phyloP scores from a whole-genome alignment of 2,888 invertebrate species.

The Helleia helle region DNA sequence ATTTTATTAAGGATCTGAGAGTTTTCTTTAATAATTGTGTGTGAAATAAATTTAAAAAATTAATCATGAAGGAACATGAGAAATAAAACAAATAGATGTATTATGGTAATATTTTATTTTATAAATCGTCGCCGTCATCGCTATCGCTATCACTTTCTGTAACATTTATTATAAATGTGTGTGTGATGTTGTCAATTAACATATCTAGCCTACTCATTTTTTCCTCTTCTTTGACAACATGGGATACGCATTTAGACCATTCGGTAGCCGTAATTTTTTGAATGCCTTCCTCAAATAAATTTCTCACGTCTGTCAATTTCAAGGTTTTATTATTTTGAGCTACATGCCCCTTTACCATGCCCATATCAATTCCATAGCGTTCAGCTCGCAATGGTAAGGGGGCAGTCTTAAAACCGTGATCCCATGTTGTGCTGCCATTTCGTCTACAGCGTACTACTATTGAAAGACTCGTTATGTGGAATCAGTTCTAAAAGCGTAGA shows the following conservation, averaged over 20 bases:
- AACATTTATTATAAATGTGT: too few species aligned
- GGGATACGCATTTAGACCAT: slow-evolving; percentile 9
- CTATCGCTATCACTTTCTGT: background rate
- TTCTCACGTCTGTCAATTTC: too few species aligned
- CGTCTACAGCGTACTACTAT: background rate
- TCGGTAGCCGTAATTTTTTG: background rate
- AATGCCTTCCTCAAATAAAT: too few species aligned
- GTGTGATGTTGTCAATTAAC: slow-evolving; percentile 6
- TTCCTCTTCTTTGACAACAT: slow-evolving; percentile 7
- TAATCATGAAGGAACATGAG: too few species aligned
- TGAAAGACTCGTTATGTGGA: background rate
- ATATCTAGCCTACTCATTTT: slow-evolving; percentile 8
- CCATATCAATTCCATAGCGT: too few species aligned
- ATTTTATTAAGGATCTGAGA: too few species aligned
- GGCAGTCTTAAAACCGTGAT: background rate
- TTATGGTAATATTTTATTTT: background rate
- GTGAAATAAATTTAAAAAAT: too few species aligned
- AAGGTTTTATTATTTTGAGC: too few species aligned
- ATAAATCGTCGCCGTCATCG: background rate
- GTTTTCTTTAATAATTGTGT: too few species aligned
- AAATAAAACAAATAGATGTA: background rate
- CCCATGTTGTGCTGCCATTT: background rate
- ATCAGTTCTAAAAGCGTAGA: background rate
- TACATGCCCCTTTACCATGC: too few species aligned
- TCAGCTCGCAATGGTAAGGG: background rate